Percentiles rank a stretch among this genome's conserved stretches.
phyloP scores from a whole-genome alignment of 92 coral and sea anemone genomes.

The Plumapathes pennacea region DNA sequence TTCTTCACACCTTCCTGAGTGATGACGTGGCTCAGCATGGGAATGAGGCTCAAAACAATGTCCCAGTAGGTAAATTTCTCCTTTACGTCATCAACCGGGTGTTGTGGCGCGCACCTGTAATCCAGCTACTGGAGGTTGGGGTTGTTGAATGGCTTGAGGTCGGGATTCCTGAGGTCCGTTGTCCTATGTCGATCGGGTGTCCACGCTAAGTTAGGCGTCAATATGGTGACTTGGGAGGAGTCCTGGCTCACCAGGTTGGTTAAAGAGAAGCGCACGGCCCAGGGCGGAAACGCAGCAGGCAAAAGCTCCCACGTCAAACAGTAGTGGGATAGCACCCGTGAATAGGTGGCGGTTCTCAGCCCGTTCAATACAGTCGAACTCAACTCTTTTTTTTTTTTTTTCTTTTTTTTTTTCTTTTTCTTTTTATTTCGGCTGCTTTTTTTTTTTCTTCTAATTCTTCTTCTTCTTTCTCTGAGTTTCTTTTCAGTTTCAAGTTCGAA shows the following conservation, averaged over 20 bases:
- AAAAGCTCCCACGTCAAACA: slow-evolving; percentile 95
- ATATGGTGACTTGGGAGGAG: slow-evolving; percentile 67
- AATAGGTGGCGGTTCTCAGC: slow-evolving; percentile 87
- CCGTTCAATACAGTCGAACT: no score
- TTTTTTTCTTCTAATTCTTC: no score
- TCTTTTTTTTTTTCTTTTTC: not conserved
- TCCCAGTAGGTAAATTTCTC: not conserved
- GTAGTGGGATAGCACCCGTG: slow-evolving; percentile 97
- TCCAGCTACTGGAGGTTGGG: slow-evolving; percentile 88
- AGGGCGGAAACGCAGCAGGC: slow-evolving; percentile 98
- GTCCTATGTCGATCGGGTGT: slow-evolving; percentile 96
- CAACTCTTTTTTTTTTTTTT: slow-evolving; percentile 40
- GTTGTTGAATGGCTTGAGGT: slow-evolving; percentile 81
- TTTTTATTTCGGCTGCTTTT: not conserved
- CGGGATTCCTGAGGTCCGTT: slow-evolving; percentile 81
- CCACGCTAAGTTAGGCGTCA: slow-evolving; percentile 99
- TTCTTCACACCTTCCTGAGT: no score
- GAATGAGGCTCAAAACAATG: not conserved
- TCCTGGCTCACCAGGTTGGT: slow-evolving; percentile 60
- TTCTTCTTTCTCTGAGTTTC: no score
- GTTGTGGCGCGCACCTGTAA: slow-evolving; percentile 97
- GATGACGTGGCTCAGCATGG: no score
- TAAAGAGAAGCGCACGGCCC: slow-evolving; percentile 90
- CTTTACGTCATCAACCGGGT: slow-evolving; percentile 57
- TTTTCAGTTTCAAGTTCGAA: no score